phyloP scores from a whole-genome alignment of 2,113 vertebrate species.

The Cyprinodon variegatus region DNA sequence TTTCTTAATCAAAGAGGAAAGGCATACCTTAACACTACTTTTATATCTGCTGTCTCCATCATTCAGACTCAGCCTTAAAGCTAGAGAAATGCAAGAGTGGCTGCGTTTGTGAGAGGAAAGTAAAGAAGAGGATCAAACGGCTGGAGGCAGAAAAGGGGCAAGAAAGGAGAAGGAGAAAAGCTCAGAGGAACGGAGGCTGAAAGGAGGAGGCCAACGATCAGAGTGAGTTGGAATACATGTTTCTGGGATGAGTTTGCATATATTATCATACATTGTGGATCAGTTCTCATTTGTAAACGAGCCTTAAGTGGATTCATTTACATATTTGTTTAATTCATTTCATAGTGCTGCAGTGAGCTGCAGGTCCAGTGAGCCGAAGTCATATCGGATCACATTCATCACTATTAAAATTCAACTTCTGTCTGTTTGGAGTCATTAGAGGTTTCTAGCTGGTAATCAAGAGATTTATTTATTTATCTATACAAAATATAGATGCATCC shows the following conservation, averaged over 20 bases:
- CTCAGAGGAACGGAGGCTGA: not conserved
- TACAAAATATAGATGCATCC: not conserved
- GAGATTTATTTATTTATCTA: not conserved
- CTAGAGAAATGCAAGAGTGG: not conserved
- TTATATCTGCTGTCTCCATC: not conserved
- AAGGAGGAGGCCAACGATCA: slow-evolving; percentile 23
- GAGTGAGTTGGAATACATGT: not conserved
- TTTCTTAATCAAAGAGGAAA: not conserved
- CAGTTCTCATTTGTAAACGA: not conserved
- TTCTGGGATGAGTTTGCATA: slow-evolving; percentile 1
- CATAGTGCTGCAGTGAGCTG: not conserved
- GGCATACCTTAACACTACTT: not conserved
- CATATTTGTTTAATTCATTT: not conserved
- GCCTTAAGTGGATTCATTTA: not conserved
- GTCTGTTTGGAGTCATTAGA: no score
- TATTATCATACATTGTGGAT: not conserved
- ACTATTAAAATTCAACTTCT: no score
- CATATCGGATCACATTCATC: not conserved
- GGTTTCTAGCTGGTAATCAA: no score
- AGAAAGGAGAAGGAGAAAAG: not conserved
- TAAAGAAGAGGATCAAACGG: slow-evolving; percentile 8
- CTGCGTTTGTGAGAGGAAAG: slow-evolving; percentile 1
- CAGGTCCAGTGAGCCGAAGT: not conserved
- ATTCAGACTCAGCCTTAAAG: slow-evolving; percentile 1
- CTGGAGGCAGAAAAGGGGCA: slow-evolving; percentile 7